Percentiles rank a stretch among this genome's conserved stretches.
phyloP scores from a whole-genome alignment of 2,797 vertebrate genomes.

The Syngnathus rostellatus region DNA sequence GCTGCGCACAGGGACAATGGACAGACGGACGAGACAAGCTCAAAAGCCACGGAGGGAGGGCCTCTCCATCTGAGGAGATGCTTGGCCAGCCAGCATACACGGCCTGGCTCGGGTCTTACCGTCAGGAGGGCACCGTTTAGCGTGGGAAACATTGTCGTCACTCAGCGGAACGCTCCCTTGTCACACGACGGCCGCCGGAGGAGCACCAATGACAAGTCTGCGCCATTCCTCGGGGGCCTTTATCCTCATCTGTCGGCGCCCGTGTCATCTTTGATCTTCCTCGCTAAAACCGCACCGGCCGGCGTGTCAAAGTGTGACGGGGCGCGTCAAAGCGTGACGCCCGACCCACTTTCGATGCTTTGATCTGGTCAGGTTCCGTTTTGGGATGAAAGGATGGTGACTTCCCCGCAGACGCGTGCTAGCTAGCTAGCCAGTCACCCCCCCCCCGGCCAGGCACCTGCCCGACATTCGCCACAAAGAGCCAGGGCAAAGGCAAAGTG shows the following conservation, averaged over 20 bases:
- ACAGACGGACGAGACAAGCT: too few relatives aligned
- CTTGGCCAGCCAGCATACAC: too few relatives aligned
- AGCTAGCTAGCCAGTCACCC: neutral
- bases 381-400: neutral
- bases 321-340: neutral
- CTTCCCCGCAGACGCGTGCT: neutral
- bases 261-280: neutral
- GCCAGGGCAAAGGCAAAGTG: too few relatives aligned
- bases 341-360: neutral
- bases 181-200: neutral
- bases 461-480: too few relatives aligned
- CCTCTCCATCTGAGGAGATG: too few relatives aligned
- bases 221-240: neutral
- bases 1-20: too few relatives aligned
- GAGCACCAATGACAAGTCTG: neutral
- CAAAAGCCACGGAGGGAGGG: too few relatives aligned
- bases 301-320: too few relatives aligned
- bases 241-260: neutral
- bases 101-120: neutral
- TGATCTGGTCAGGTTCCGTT: neutral
- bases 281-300: neutral
- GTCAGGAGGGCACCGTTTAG: neutral
- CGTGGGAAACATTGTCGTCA: neutral
- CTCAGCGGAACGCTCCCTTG: too few relatives aligned
- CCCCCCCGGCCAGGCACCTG: too few relatives aligned